Evolutionary conservation across 2,113 vertebrate species (phyloP), one percentile per base, ranked within the genome.

Genomic region (Caloenas nicobarica): DNA sequence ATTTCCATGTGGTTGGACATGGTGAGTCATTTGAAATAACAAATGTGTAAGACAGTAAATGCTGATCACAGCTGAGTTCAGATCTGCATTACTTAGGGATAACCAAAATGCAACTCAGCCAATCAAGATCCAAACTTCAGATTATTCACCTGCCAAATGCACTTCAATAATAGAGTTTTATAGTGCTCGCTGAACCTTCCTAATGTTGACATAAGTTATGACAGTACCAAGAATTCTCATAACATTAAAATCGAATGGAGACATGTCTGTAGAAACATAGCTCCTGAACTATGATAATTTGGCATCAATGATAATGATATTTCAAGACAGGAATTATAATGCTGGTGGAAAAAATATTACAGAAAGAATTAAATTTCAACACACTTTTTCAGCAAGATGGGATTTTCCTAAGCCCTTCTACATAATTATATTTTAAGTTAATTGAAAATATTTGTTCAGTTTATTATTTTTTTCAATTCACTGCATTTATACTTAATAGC

Each of bases 321-420:
- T 84, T 97, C 78, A 96, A 97, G 96, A 80, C 82, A 82, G 51
- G 86, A 93, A 83, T 73, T 72, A 51, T 92, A 97, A 95, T 92
- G 19, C 5, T 74, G 9, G 8, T 61, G 11, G 22, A n/a, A 71
- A 44, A 87, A 81, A 94, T 86, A 92, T 58, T 8, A 19, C 5
- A 65, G 24, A 69, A 89, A 65, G 6, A 77, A 96, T 85, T 73
- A 69, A 82, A 87, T 77, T 95, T 76, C 44, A 77, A 66, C 11
- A 12, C 7, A 54, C 1, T 83, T 90, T 66, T 91, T 86, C 44
- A 60, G 5, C 16, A 62, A 9, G 24, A 77, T 88, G 13, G 28
- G 22, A 69, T 84, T 88, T 91, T 83, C 56, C 34, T 65, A 66
- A 96, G 33, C 14, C 15, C 5, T 78, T 93, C 34, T 56, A 50